phyloP scores from a whole-genome alignment of 2,888 invertebrate species.

The Malthinus seriepunctatus region DNA sequence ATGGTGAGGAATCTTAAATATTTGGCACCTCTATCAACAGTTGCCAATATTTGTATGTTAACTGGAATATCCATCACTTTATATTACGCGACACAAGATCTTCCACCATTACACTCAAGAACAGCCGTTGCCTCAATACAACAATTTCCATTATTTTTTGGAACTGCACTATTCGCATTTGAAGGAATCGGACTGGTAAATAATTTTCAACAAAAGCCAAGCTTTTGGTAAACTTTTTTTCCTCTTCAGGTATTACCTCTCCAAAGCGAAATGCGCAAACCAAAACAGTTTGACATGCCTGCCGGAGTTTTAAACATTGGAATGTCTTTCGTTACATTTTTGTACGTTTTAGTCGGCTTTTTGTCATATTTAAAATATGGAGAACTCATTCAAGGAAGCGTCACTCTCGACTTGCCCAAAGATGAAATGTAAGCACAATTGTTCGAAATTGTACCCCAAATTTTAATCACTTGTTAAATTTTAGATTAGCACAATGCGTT shows the following conservation, averaged over 20 bases:
- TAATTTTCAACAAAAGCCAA: slow-evolving; percentile 22
- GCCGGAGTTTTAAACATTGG: slow-evolving; percentile 89
- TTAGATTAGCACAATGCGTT: slow-evolving; percentile 79
- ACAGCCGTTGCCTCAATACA: slow-evolving; percentile 63
- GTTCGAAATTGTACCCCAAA: not conserved
- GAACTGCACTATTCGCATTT: slow-evolving; percentile 94
- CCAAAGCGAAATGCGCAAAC: slow-evolving; percentile 87
- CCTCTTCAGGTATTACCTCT: slow-evolving; percentile 80
- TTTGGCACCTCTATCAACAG: slow-evolving; percentile 75
- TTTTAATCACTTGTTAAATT: slow-evolving; percentile 34
- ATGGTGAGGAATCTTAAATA: slow-evolving; percentile 78
- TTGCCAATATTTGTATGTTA: slow-evolving; percentile 79
- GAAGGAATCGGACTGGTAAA: slow-evolving; percentile 92
- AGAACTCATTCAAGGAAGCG: slow-evolving; percentile 76
- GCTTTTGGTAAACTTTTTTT: not conserved
- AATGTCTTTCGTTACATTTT: slow-evolving; percentile 76
- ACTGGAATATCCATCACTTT: slow-evolving; percentile 77
- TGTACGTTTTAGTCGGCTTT: slow-evolving; percentile 84
- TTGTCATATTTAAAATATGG: slow-evolving; percentile 90
- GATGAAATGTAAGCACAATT: slow-evolving; percentile 58
- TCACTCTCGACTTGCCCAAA: slow-evolving; percentile 83
- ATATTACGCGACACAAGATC: slow-evolving; percentile 72
- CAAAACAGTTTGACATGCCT: slow-evolving; percentile 75
- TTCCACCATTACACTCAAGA: slow-evolving; percentile 67
- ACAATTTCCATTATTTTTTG: slow-evolving; percentile 84